Evolutionary conservation across 2,888 invertebrate genomes (phyloP).

Genomic region (Drosophila neotestacea): DNA sequence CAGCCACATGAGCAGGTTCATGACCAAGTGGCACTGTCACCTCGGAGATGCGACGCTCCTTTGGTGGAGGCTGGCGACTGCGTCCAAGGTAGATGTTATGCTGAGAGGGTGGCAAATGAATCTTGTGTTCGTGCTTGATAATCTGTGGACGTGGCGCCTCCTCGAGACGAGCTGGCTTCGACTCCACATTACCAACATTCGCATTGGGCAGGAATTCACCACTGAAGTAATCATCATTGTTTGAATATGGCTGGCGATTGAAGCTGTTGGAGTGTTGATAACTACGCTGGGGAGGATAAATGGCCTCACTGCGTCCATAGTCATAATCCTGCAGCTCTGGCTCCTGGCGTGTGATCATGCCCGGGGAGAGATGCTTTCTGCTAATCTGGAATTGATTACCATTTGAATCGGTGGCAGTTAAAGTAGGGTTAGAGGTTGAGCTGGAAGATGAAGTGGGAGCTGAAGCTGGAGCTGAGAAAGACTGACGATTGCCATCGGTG

Average conservation of each 20-base stretch:
- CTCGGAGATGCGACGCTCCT: constrained; percentile 48
- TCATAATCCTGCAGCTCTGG: constrained; percentile 67
- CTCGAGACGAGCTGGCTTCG: constrained; percentile 78
- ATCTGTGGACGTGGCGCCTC: constrained; percentile 55
- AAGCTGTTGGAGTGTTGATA: constrained; percentile 67
- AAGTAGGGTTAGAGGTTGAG: constrained; percentile 14
- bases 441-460: background rate
- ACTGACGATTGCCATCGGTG: constrained; percentile 50
- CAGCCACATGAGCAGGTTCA: constrained; percentile 73
- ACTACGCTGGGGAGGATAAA: constrained; percentile 41
- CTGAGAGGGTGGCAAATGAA: constrained; percentile 79
- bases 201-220: constrained; percentile 69
- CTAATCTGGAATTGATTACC: constrained; percentile 74
- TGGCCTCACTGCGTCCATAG: constrained; percentile 62
- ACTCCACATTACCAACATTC: constrained; percentile 66
- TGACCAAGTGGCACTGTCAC: constrained; percentile 35
- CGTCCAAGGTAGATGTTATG: constrained; percentile 80
- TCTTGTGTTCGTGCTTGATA: constrained; percentile 81
- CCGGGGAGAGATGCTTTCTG: constrained; percentile 70
- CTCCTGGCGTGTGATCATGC: constrained; percentile 74
- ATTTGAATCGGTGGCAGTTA: constrained; percentile 67
- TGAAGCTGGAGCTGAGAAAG: background rate
- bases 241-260: constrained; percentile 61
- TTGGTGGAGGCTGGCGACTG: constrained; percentile 51
- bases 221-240: constrained; percentile 76